phyloP scores from a whole-genome alignment of 1,140 invertebrate species.

The Pseudomyrmex gracilis region DNA sequence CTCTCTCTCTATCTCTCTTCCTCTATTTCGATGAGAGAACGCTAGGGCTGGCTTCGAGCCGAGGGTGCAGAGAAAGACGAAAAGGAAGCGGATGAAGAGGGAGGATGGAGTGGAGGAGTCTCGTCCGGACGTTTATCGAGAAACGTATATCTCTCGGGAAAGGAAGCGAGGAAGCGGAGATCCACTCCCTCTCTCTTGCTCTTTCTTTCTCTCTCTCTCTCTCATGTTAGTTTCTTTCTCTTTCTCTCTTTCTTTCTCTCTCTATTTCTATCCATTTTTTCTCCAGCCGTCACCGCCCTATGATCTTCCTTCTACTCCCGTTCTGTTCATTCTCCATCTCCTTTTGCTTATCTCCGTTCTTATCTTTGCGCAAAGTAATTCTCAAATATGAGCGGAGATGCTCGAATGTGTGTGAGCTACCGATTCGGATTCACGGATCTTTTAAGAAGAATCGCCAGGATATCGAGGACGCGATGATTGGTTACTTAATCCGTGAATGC shows the following conservation, averaged over 20 bases:
- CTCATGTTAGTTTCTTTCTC: neutral
- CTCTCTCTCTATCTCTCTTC: conserved; percentile 12
- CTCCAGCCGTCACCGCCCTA: conserved; percentile 45
- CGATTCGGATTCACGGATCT: conserved; percentile 24
- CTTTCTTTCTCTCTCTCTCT: neutral
- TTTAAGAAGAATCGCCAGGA: conserved; percentile 15
- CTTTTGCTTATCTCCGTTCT: neutral
- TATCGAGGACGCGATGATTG: conserved; percentile 18
- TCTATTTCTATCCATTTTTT: conserved; percentile 50
- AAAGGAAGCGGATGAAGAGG: conserved; percentile 40
- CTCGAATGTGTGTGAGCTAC: conserved; percentile 26
- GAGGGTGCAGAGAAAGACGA: conserved; percentile 44
- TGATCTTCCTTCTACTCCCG: neutral
- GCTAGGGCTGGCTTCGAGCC: conserved; percentile 52
- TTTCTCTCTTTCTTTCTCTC: conserved; percentile 26
- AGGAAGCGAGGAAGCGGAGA: conserved; percentile 64
- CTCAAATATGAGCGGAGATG: conserved; percentile 33
- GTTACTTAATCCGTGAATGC: conserved; percentile 69
- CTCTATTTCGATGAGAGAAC: conserved; percentile 35
- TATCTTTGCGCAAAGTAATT: conserved; percentile 28
- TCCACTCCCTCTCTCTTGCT: conserved; percentile 39
- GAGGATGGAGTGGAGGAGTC: conserved; percentile 54
- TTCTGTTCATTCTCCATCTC: neutral
- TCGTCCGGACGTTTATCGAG: conserved; percentile 66
- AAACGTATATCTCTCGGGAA: conserved; percentile 63